These are phyloP conservation scores for Eupithecia inturbata DNA, from an alignment of 2,888 invertebrate genomes.

Conservation along the genomic window DNA sequence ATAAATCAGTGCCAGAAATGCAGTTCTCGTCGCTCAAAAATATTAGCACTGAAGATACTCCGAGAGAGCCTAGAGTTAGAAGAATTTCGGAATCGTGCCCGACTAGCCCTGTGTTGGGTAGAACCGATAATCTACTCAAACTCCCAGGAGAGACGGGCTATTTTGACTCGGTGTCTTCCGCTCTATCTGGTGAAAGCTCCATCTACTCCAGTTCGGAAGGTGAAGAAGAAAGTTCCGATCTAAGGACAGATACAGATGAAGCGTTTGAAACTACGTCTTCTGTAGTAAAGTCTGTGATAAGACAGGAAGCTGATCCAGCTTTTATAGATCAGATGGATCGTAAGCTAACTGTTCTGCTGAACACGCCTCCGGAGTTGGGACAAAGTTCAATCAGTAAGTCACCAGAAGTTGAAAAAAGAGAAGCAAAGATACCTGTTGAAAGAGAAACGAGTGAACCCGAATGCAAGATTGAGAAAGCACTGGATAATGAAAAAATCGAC, in stretches of 20 bases:
- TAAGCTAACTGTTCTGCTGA: conserved; percentile 62
- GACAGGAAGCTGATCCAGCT: conserved; percentile 62
- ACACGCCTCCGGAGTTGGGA: conserved; percentile 44
- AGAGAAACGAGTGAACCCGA: conserved; percentile 24
- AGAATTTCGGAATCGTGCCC: conserved; percentile 79
- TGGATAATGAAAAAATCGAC: conserved; percentile 43
- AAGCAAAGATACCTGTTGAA: conserved; percentile 10
- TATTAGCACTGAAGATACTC: conserved; percentile 58
- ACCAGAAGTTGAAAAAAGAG: conserved; percentile 17
- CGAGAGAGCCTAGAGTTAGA: conserved; percentile 50
- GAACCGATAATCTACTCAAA: conserved; percentile 70
- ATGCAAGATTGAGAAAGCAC: conserved; percentile 32
- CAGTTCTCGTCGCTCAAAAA: conserved; percentile 72
- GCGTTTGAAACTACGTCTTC: conserved; percentile 83
- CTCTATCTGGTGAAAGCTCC: conserved; percentile 76
- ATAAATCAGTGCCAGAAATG: conserved; percentile 62
- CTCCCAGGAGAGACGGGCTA: conserved; percentile 69
- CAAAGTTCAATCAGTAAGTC: conserved; percentile 33
- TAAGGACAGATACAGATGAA: conserved; percentile 75
- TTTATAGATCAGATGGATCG: conserved; percentile 69
- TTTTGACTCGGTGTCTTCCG: conserved; percentile 75
- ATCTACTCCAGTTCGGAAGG: conserved; percentile 75
- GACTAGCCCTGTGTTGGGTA: conserved; percentile 67
- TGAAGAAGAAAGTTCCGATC: conserved; percentile 78
- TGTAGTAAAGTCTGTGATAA: conserved; percentile 82